Evolutionary conservation across 2,797 vertebrate genomes (phyloP), one percentile per base, ranked within the genome.

Genomic region (Aplochiton taeniatus): DNA sequence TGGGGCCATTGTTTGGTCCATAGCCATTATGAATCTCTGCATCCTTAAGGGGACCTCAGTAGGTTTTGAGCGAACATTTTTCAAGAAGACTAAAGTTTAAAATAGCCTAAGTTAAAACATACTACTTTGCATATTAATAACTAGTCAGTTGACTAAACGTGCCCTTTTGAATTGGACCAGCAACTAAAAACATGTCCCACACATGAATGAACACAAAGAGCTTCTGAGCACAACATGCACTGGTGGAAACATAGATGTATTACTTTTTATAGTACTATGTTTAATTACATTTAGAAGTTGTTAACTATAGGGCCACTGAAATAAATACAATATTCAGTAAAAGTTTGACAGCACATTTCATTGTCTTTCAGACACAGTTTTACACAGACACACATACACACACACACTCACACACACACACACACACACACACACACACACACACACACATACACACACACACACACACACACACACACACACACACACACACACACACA

Each of bases 281-380:
- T 73, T 79, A 67, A 66, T 43, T 20, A 74, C 54, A 46, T 68
- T 70, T 2, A n/a, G 51, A 11, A 78, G 71, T 47, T 17, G 65
- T 83, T 86, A 75, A 45, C n/a, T 73, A 73, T 49, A 19, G 55
- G 51, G 61, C 67, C 66, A 56, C 53, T 18, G 54, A 47, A 55
- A 72, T 76, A 80, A 77, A 51, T 66, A 63, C 58, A 84, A 79
- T 78, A 58, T 54, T 75, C 73, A 72, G 69, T 80, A 53, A 70
- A 63, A 68, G 66, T 16, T 75, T 70, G 31, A 31, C 41, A 31
- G 31, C 31, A 31, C 31, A 31, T 31, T 11, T 55, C 19, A 13
- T 55, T 5, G 17, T 52, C 4, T 52, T 31, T 31, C 31, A 31
- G 31, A 31, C 31, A 31, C 31, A 31, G 6, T 31, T 31, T 2